Percentiles rank a stretch among this genome's conserved stretches.
Conservation (phyloP, 1,140 invertebrate species). For the Aphidius gifuensis region DNA sequence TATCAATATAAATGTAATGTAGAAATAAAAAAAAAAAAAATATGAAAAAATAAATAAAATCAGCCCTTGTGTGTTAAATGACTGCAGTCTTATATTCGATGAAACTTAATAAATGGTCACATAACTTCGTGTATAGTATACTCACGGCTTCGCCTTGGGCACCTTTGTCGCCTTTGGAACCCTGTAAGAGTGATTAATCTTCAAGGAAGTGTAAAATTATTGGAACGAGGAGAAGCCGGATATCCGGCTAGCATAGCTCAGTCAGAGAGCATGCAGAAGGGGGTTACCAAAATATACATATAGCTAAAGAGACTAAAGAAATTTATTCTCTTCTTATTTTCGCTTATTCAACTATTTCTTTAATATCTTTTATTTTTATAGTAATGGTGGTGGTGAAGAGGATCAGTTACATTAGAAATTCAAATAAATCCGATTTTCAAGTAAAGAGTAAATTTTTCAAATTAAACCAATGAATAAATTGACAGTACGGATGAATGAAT, state of each 20-base stretch:
- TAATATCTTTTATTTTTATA: no score
- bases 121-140: slow-evolving; percentile 42
- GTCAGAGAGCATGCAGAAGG: neutral
- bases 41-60: neutral
- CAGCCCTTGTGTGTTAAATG: neutral
- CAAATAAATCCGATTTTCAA: no score
- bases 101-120: slow-evolving; percentile 15
- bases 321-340: no score
- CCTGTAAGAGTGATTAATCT: slow-evolving; percentile 59
- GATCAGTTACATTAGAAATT: no score
- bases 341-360: no score
- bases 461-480: no score
- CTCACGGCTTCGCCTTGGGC: slow-evolving; percentile 83
- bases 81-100: slow-evolving; percentile 1
- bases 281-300: neutral
- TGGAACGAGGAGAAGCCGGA: slow-evolving; percentile 22
- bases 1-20: neutral
- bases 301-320: neutral
- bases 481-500: no score
- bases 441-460: no score
- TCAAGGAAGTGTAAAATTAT: slow-evolving; percentile 26
- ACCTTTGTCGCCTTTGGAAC: slow-evolving; percentile 83
- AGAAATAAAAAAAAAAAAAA: neutral
- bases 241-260: slow-evolving; percentile 10
- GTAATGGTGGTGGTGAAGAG: no score